Evolutionary conservation across 2,888 invertebrate species (phyloP).

Genomic region (Tenthredo scrophulariae): DNA sequence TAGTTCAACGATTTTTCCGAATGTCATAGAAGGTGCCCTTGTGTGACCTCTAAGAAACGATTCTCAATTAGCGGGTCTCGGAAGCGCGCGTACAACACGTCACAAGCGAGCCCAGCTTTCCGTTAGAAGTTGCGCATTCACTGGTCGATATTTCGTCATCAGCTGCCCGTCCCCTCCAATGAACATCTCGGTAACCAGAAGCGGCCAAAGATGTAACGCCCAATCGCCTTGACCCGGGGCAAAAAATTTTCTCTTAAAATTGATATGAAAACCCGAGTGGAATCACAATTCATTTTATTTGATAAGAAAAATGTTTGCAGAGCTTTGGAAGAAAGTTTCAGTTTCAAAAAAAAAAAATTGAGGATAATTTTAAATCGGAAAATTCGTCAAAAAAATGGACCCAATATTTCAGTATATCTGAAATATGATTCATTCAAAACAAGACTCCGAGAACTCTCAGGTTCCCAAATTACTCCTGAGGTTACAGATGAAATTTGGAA

Average conservation of each 20-base stretch:
- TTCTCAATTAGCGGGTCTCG: conserved; percentile 63
- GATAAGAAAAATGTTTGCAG: background rate
- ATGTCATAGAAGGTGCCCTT: conserved; percentile 73
- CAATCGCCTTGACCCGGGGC: background rate
- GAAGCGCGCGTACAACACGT: background rate
- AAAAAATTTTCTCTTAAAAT: background rate
- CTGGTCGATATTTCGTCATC: conserved; percentile 67
- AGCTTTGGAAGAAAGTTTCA: background rate
- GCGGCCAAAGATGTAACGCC: conserved; percentile 1
- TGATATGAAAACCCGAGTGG: background rate
- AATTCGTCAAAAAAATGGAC: background rate
- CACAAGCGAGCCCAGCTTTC: conserved; percentile 16
- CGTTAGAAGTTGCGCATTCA: conserved; percentile 54
- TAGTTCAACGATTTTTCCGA: conserved; percentile 59
- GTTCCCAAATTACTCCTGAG: background rate
- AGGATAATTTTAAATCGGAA: background rate
- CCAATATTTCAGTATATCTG: background rate
- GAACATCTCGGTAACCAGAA: conserved; percentile 25
- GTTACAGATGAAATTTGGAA: background rate
- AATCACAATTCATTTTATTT: background rate
- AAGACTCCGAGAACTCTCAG: background rate
- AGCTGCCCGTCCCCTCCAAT: conserved; percentile 55
- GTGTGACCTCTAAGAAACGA: conserved; percentile 68
- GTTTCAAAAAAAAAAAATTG: background rate
- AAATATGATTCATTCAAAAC: background rate